A percentile compares a stretch with the other conserved stretches of the same genome.
Conservation (phyloP, 2,113 vertebrate genomes). For the Glaucidium brasilianum region DNA sequence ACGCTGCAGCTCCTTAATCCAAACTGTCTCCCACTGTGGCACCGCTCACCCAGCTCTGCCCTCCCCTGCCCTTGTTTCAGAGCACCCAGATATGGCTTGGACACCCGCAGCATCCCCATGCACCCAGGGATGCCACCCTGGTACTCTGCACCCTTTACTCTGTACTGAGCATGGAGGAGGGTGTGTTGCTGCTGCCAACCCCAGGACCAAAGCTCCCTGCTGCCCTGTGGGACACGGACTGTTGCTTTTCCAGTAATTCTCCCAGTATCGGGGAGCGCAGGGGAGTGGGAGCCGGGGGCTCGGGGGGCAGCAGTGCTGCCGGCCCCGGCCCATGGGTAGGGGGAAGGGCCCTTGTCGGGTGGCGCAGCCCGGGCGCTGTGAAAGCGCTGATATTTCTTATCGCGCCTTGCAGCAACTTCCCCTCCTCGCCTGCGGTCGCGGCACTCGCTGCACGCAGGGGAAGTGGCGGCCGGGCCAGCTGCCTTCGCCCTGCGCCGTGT, state of each 20-base stretch:
- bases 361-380: not conserved
- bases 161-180: accelerated
- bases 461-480: not conserved
- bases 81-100: accelerated
- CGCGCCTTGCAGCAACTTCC: conserved; percentile 59
- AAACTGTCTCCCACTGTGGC: accelerated
- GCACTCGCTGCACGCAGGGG: not conserved
- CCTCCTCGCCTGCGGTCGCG: conserved; percentile 47
- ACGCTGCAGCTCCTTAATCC: not conserved
- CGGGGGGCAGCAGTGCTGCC: accelerated
- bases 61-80: not conserved
- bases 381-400: conserved; percentile 69
- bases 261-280: not conserved
- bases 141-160: no score
- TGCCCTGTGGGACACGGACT: accelerated
- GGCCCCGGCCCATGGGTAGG: not conserved
- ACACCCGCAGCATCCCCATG: not conserved
- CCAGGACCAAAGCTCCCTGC: accelerated
- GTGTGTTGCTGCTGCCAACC: accelerated
- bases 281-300: not conserved
- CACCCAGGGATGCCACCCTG: not conserved
- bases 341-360: conserved; percentile 52
- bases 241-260: conserved; percentile 28
- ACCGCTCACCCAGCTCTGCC: accelerated
- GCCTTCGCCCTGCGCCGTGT: not conserved